Conservation (phyloP, 1,140 invertebrate species). For the Epicauta chinensis region DNA sequence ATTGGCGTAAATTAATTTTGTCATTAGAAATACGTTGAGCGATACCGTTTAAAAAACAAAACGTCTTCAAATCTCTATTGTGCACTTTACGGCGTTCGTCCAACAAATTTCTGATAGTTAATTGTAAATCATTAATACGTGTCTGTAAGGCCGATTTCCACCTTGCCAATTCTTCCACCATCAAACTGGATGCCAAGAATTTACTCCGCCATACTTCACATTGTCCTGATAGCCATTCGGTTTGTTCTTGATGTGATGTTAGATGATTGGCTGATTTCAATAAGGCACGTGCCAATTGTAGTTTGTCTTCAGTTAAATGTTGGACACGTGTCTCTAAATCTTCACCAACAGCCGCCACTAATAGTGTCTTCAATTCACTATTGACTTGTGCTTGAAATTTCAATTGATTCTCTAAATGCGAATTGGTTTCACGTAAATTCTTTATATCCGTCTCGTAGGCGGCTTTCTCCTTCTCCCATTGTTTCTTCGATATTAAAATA, state of each 20-base stretch:
- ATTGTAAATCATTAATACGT: constrained; percentile 67
- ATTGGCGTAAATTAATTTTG: constrained; percentile 27
- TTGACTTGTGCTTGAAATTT: constrained; percentile 70
- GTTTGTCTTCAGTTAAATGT: constrained; percentile 83
- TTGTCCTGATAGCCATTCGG: constrained; percentile 85
- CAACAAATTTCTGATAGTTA: constrained; percentile 64
- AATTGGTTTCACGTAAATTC: constrained; percentile 54
- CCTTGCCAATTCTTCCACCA: constrained; percentile 81
- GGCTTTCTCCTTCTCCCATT: constrained; percentile 37
- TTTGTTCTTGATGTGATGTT: constrained; percentile 83
- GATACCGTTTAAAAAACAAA: constrained; percentile 51
- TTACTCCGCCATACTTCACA: constrained; percentile 95
- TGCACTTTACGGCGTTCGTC: constrained; percentile 66
- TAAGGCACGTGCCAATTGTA: constrained; percentile 77
- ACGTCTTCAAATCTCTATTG: constrained; percentile 62
- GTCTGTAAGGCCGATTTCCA: constrained; percentile 76
- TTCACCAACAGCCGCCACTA: constrained; percentile 91
- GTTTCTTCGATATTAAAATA: constrained; percentile 27
- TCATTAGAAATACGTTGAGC: constrained; percentile 33
- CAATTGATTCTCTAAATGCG: constrained; percentile 61
- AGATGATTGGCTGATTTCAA: constrained; percentile 77
- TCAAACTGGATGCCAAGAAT: constrained; percentile 86
- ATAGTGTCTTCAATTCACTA: constrained; percentile 83
- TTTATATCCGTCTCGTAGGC: constrained; percentile 50
- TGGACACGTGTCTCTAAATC: constrained; percentile 85